Base-by-base conservation (phyloP, 2,113 vertebrate species). In the Apodemus speciosus region DNA sequence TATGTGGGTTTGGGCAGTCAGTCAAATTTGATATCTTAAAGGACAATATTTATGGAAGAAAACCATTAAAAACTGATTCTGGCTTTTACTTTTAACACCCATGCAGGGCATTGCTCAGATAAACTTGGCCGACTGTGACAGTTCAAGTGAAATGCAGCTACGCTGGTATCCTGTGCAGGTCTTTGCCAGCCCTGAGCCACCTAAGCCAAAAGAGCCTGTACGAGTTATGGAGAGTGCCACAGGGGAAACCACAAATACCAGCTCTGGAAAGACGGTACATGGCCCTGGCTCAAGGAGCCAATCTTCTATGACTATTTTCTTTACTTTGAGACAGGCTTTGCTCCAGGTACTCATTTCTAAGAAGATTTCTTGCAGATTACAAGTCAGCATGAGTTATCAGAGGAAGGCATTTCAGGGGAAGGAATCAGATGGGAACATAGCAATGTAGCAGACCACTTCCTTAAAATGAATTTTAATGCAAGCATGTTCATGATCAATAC, bases 131-230 rank as follows among this genome's bases (percentile, higher is more conserved):
- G 98, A 99, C 46, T 98, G 97, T 68, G 98, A 99, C 72, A 98
- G 96, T 85, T 98, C 97, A 38, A 95, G 97, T 2, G 99, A 99
- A 68, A 99, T 99, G 99, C 97, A 98, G 92, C 98, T 99, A 97
- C 98, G 98, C 95, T 99, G 99, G 99, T 98, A 99, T 94, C 68
- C 98, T 4, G 97, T 99, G 75, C 99, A 99, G 94, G 98, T 98
- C 96, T 97, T 99, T 97, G 97, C 98, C 87, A 98, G 98, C 95
- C 93, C 98, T 0, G 98, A 99, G 76, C 94, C 97, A 0, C 98
- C 98, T 25, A 92, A 89, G 96, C 93, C 83, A 35, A 98, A 53
- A 97, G 99, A 92, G 89, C 98, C 96, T n/a, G 97, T 90, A 49
- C 96, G 95, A 3, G 90, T 89, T 83, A 97, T 89, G 96, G 98